A percentile compares a stretch with the other conserved stretches of the same genome.
phyloP scores from a whole-genome alignment of 2,888 invertebrate species.

The Pollenia labialis region DNA sequence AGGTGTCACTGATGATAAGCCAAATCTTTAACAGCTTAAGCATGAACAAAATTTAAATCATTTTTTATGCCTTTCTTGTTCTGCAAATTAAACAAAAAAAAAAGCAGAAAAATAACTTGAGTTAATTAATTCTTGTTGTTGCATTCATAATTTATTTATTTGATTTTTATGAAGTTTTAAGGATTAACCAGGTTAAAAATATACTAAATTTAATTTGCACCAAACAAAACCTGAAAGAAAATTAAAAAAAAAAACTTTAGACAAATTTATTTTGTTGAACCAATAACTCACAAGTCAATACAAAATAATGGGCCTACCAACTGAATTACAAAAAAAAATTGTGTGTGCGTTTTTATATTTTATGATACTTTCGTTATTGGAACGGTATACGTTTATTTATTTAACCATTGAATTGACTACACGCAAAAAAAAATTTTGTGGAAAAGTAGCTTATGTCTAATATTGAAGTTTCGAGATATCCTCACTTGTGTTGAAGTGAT shows the following conservation, averaged over 20 bases:
- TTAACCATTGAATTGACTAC: conserved; percentile 29
- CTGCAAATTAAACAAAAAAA: not conserved
- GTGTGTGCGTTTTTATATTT: conserved; percentile 31
- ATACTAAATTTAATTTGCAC: conserved; percentile 55
- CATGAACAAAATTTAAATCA: conserved; percentile 5
- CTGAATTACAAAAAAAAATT: conserved; percentile 1
- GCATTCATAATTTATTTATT: conserved; percentile 32
- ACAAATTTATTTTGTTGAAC: conserved; percentile 67
- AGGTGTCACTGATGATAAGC: conserved; percentile 39
- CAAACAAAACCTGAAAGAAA: conserved; percentile 35
- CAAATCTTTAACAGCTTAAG: conserved; percentile 6
- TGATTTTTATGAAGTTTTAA: conserved; percentile 45
- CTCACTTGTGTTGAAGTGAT: too few relatives aligned
- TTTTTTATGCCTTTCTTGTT: not conserved
- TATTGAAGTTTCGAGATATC: too few relatives aligned
- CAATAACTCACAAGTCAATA: conserved; percentile 68
- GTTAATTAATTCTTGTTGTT: not conserved
- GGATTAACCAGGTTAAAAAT: conserved; percentile 67
- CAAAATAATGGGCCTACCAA: conserved; percentile 58
- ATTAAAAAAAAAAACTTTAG: conserved; percentile 59
- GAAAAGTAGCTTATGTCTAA: too few relatives aligned
- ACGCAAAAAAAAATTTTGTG: too few relatives aligned
- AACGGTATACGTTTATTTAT: conserved; percentile 38
- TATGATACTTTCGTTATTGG: conserved; percentile 56
- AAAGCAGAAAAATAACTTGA: not conserved